Conservation (phyloP, 2,888 invertebrate species). For the Epinotia brunnichana region DNA sequence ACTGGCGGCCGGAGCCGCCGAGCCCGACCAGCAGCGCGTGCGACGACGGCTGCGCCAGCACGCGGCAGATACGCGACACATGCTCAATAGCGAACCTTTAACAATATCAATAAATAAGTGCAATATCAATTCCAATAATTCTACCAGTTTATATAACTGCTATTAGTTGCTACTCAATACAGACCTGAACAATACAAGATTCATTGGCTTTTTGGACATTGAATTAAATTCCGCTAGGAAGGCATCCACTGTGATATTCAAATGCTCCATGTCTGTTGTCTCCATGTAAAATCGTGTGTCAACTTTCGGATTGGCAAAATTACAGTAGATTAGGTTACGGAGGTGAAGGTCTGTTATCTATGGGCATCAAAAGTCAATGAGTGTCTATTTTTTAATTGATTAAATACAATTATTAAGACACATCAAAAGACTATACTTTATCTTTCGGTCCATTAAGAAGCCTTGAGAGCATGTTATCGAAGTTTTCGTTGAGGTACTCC, state of each 20-base stretch:
- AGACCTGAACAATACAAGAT: slow-evolving; percentile 93
- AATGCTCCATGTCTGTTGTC: slow-evolving; percentile 91
- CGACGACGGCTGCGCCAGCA: slow-evolving; percentile 95
- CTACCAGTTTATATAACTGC: background rate
- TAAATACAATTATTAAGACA: background rate
- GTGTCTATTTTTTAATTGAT: background rate
- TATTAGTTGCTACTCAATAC: background rate
- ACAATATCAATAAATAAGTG: no score
- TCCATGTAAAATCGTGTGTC: slow-evolving; percentile 95
- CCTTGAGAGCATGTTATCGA: slow-evolving; percentile 88
- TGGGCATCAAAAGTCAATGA: slow-evolving; percentile 45
- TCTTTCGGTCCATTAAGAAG: slow-evolving; percentile 70
- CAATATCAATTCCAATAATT: background rate
- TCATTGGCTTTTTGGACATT: slow-evolving; percentile 98
- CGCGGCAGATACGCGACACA: slow-evolving; percentile 94
- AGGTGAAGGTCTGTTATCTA: slow-evolving; percentile 92
- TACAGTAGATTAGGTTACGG: slow-evolving; percentile 95
- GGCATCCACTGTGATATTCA: slow-evolving; percentile 92
- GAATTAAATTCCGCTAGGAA: slow-evolving; percentile 96
- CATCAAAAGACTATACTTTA: slow-evolving; percentile 49
- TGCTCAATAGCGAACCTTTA: slow-evolving; percentile 96
- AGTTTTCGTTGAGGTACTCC: slow-evolving; percentile 85
- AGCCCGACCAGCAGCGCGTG: slow-evolving; percentile 96
- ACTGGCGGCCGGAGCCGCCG: slow-evolving; percentile 96
- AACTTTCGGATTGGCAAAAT: slow-evolving; percentile 97